Evolutionary conservation across 2,113 vertebrate species (phyloP), one percentile per base, ranked within the genome.

Genomic region (Glaucidium brasilianum): DNA sequence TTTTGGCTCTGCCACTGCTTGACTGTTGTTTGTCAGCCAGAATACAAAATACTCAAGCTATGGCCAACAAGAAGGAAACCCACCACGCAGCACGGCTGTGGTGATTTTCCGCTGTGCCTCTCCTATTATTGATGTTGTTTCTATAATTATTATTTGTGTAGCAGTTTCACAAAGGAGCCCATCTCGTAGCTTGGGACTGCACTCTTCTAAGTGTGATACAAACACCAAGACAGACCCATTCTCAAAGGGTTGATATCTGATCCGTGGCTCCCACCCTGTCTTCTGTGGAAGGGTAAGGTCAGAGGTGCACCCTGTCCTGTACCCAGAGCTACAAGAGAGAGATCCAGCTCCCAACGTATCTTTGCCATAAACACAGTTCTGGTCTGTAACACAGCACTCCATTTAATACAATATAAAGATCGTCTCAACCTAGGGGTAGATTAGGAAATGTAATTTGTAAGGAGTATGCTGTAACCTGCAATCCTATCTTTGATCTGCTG

Each of bases 1-100:
- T 76, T 96, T 55, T 86, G 80, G 71, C 90, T 92, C 62, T 90
- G 94, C 82, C 45, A 76, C 85, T 90, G 77, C 71, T 21, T 41
- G 58, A 4, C 55, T 63, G 35, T 8, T 94, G 39, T 73, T 92
- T 85, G 71, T 39, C 87, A 91, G 74, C 21, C 84, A 80, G 9
- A 71, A 29, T 6, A 83, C 35, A 23, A 88, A 37, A 56, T 30
- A 8, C 37, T 68, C 66, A 7, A 49, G 49, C 35, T 45, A 30
- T 3, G 0, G 41, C 68, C 64, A 76, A 20, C 26, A 10, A 69
- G 58, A 64, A 50, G 45, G 10, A 50, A 68, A 56, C 30, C 30
- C 58, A 62, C 30, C 12, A 18, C 47, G 37, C 26, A 32, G 19
- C 41, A 39, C 19, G 17, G 79, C 73, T 67, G 34, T 0, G 8